Evolutionary conservation across 2,888 invertebrate genomes (phyloP).

Genomic region (Priapulus caudatus): DNA sequence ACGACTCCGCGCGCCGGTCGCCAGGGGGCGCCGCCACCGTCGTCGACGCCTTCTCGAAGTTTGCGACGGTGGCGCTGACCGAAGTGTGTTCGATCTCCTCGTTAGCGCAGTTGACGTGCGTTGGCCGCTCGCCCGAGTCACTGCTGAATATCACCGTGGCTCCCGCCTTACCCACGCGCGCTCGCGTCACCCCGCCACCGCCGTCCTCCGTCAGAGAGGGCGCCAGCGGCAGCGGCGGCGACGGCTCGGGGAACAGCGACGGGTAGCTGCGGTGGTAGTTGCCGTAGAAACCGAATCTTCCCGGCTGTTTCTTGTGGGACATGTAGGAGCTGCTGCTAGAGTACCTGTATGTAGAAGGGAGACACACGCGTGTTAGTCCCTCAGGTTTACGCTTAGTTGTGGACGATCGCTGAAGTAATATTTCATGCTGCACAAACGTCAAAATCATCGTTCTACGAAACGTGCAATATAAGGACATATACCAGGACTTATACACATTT

Average conservation of each 20-base stretch:
- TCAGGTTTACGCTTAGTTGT: too few relatives aligned
- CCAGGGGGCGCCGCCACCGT: background rate
- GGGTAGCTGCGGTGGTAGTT: background rate
- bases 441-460: too few relatives aligned
- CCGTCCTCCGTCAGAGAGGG: too few relatives aligned
- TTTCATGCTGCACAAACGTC: too few relatives aligned
- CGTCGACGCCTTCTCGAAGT: background rate
- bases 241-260: background rate
- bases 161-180: background rate
- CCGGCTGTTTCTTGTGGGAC: too few relatives aligned
- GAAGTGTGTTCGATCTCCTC: constrained; percentile 3
- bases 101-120: background rate
- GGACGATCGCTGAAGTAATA: too few relatives aligned
- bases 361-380: too few relatives aligned
- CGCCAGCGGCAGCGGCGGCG: background rate
- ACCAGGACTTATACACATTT: too few relatives aligned
- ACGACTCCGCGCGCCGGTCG: background rate
- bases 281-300: background rate
- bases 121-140: background rate
- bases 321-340: too few relatives aligned
- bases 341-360: too few relatives aligned
- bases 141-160: background rate
- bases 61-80: background rate
- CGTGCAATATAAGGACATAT: too few relatives aligned
- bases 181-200: too few relatives aligned